Evolutionary conservation across 2,113 vertebrate genomes (phyloP).

Genomic region (Stigmatopora argus): DNA sequence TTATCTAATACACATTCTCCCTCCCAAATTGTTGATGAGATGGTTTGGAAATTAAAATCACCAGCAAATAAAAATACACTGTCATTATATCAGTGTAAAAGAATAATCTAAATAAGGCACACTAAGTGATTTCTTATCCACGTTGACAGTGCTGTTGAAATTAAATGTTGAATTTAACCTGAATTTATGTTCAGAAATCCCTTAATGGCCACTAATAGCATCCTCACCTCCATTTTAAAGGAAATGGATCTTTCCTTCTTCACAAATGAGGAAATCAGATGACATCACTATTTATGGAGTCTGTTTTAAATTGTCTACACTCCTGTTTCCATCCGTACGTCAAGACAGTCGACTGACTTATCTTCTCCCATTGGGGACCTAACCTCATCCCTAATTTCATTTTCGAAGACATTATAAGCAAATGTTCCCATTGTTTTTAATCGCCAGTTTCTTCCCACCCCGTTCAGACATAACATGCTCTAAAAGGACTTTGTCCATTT

Average conservation of each 20-base stretch:
- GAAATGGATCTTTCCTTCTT: not conserved
- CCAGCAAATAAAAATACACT: conserved; percentile 10
- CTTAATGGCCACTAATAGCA: not conserved
- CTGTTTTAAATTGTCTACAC: conserved; percentile 9
- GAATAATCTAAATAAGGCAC: not conserved
- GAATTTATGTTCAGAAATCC: not conserved
- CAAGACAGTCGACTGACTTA: not conserved
- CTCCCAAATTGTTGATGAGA: conserved; percentile 51
- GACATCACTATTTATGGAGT: conserved; percentile 12
- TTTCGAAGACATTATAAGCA: not conserved
- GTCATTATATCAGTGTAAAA: conserved; percentile 37
- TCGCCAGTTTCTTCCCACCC: not conserved
- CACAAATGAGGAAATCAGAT: conserved; percentile 10
- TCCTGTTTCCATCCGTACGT: conserved; percentile 3
- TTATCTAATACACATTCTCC: conserved; percentile 24
- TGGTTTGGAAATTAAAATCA: conserved; percentile 21
- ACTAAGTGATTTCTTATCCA: not conserved
- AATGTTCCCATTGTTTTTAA: not conserved
- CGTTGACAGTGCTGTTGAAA: not conserved
- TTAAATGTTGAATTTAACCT: not conserved
- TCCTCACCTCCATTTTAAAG: not conserved
- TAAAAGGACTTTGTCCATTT: not conserved
- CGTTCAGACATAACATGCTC: not conserved
- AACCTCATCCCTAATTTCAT: conserved; percentile 4
- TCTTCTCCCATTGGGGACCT: not conserved